A percentile compares a stretch with the other conserved stretches of the same genome.
phyloP scores from a whole-genome alignment of 2,797 vertebrate genomes.

The Myotis planiceps region DNA sequence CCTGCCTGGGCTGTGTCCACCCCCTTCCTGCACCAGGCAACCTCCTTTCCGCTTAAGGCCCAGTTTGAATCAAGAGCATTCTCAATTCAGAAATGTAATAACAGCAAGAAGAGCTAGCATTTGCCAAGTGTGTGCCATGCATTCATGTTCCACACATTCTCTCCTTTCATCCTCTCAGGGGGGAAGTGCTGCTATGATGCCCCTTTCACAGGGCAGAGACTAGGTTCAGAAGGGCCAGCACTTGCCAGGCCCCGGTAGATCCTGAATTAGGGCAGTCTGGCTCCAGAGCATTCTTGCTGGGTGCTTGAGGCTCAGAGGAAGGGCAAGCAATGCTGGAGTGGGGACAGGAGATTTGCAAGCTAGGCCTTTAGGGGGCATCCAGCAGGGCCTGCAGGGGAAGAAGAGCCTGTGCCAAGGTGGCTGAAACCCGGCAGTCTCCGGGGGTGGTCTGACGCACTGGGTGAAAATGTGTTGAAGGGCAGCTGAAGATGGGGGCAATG shows the following conservation, averaged over 20 bases:
- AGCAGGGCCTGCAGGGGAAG: background rate
- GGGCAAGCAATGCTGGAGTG: rapidly evolving
- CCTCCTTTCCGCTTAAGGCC: background rate
- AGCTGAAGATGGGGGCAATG: background rate
- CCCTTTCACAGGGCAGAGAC: background rate
- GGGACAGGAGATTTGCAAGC: background rate
- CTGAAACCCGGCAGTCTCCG: background rate
- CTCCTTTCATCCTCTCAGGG: background rate
- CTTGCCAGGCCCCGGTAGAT: background rate
- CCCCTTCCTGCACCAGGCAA: background rate
- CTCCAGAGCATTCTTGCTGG: background rate
- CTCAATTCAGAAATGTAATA: background rate
- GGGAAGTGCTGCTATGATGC: background rate
- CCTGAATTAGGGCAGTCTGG: background rate
- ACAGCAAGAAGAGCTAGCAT: background rate
- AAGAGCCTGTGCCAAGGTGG: background rate
- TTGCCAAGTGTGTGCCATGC: background rate
- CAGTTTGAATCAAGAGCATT: background rate
- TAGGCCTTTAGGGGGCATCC: background rate
- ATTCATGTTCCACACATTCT: background rate
- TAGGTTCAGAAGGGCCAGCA: background rate
- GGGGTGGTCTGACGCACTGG: background rate
- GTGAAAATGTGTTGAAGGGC: background rate
- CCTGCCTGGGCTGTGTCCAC: background rate
- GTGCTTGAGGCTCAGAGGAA: background rate